phyloP scores from a whole-genome alignment of 2,888 invertebrate species.

The Sphinx pinastri region DNA sequence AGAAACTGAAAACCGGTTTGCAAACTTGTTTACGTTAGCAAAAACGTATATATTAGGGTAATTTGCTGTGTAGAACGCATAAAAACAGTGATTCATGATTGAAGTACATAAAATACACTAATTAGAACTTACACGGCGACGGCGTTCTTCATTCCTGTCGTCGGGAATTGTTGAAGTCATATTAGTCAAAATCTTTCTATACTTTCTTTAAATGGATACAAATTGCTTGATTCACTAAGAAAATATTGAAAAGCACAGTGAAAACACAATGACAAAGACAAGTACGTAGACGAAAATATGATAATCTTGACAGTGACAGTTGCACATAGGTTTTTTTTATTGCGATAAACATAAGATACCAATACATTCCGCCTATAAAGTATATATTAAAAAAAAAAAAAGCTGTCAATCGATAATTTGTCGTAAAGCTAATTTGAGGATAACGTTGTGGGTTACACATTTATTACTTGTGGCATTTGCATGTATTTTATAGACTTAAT shows the following conservation, averaged over 20 bases:
- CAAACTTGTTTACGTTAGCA: slow-evolving; percentile 34
- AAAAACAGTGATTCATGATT: slow-evolving; percentile 53
- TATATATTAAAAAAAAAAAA: too few relatives aligned
- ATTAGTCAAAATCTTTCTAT: slow-evolving; percentile 29
- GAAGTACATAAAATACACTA: slow-evolving; percentile 23
- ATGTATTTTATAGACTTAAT: too few relatives aligned
- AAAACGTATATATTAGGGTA: slow-evolving; percentile 35
- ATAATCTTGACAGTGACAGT: not conserved
- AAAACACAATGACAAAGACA: slow-evolving; percentile 25
- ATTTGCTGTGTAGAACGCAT: slow-evolving; percentile 32
- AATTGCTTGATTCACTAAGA: not conserved
- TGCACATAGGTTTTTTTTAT: too few relatives aligned
- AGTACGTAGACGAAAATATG: not conserved
- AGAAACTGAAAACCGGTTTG: slow-evolving; percentile 40
- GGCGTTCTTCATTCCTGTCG: slow-evolving; percentile 76
- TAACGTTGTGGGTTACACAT: too few relatives aligned
- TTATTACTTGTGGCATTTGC: too few relatives aligned
- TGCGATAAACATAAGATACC: too few relatives aligned
- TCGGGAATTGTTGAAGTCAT: slow-evolving; percentile 72
- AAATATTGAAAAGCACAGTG: slow-evolving; percentile 15
- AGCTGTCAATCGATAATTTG: too few relatives aligned
- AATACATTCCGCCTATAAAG: too few relatives aligned
- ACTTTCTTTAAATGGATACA: slow-evolving; percentile 8
- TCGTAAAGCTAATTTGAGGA: too few relatives aligned
- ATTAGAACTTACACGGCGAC: slow-evolving; percentile 69